These are phyloP conservation scores for Pherbina coryleti DNA, from an alignment of 2,888 invertebrate genomes.

Conservation along the genomic window DNA sequence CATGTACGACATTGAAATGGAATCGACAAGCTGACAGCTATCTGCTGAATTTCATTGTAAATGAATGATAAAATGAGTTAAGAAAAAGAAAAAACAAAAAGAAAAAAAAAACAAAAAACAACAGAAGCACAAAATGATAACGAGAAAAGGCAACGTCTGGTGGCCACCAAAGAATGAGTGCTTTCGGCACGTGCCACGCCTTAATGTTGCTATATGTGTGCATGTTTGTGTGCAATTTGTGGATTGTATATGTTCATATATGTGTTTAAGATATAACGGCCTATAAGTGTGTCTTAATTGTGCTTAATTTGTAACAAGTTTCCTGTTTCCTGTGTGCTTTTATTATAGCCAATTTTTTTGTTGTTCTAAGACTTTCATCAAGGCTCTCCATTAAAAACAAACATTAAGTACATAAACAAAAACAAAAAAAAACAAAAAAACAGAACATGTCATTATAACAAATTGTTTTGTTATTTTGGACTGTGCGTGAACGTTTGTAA, in stretches of 20 bases:
- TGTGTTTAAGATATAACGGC: background rate
- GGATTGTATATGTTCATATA: background rate
- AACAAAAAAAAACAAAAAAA: background rate
- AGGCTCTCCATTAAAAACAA: background rate
- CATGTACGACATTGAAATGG: background rate
- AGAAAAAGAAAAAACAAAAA: background rate
- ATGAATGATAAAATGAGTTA: slow-evolving; percentile 2
- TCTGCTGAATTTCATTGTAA: background rate
- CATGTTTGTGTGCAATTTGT: background rate
- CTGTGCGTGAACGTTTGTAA: background rate
- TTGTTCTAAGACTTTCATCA: background rate
- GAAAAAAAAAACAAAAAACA: background rate
- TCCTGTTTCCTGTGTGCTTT: slow-evolving; percentile 12
- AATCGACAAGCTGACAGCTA: slow-evolving; percentile 1
- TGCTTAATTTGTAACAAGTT: slow-evolving; percentile 21
- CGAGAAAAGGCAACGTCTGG: background rate
- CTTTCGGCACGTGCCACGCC: background rate
- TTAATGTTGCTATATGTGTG: background rate
- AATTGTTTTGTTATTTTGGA: background rate
- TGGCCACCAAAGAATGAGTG: no score
- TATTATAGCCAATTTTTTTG: background rate
- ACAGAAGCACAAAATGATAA: background rate
- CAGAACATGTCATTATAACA: background rate
- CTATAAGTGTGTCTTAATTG: slow-evolving; percentile 15
- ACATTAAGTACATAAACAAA: background rate